A percentile compares a stretch with the other conserved stretches of the same genome.
Evolutionary conservation across 1,140 invertebrate genomes (phyloP).

Genomic region (Rhynchophorus ferrugineus): DNA sequence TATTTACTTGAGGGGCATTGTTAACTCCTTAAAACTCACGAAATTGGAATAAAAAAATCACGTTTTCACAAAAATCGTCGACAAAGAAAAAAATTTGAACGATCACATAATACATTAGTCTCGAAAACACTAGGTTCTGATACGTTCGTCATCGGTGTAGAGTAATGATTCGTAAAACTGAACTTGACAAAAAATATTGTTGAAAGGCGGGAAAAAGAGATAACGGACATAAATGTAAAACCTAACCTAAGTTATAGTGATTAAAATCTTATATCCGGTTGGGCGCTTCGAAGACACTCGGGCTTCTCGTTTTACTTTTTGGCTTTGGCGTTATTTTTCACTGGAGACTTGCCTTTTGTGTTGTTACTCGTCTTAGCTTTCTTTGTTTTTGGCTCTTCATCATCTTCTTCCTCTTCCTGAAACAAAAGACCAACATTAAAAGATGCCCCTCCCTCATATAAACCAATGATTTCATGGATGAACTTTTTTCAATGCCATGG

Average conservation of each 20-base stretch:
- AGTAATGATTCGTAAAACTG: not conserved
- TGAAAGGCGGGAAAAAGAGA: conserved; percentile 9
- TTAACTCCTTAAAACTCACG: conserved; percentile 12
- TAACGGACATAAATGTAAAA: conserved; percentile 19
- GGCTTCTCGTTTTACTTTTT: conserved; percentile 37
- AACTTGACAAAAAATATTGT: conserved; percentile 7
- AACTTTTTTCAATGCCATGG: no score
- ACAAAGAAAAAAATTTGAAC: not conserved
- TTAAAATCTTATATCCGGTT: not conserved
- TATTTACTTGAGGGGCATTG: conserved; percentile 9
- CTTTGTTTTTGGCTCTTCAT: conserved; percentile 54
- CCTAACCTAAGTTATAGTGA: conserved; percentile 6
- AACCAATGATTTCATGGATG: no score
- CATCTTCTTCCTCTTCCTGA: conserved; percentile 55
- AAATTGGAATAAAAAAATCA: not conserved
- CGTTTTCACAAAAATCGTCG: not conserved
- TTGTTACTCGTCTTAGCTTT: conserved; percentile 59
- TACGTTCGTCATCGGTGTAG: no score
- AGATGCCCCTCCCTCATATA: no score
- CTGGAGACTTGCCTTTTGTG: conserved; percentile 45
- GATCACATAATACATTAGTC: conserved; percentile 5
- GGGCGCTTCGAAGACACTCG: no score
- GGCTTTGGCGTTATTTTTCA: conserved; percentile 45
- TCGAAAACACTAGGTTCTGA: no score
- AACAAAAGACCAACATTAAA: no score